Evolutionary conservation across 1,140 invertebrate species (phyloP), one percentile per base, ranked within the genome.

Genomic region (Nymphalis io): DNA sequence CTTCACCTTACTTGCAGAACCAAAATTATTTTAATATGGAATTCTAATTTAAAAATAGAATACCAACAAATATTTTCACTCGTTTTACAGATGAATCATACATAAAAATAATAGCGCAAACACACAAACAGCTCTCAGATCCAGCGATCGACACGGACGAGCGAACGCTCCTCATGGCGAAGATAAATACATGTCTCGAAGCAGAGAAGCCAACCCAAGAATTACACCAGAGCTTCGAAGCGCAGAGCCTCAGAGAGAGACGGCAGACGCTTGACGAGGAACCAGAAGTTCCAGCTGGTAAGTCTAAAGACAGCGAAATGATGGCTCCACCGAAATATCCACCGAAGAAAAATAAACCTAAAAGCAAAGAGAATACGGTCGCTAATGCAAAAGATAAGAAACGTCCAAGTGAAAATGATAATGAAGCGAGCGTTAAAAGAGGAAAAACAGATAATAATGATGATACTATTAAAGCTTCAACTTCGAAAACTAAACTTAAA

Each of bases 251-350:
- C 8, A 68, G 66, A 18, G 42, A 70, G 18, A 70, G 66, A 72
- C 63, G 72, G 0, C 75, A 71, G 15, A 77, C 70, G 0, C 57
- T 77, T 27, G 73, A 87, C 13, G 55, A 73, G 18, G 79, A 81
- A 58, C 60, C 60, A 6, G 78, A 81, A 20, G 18, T 20, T 2
- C 46, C 46, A 18, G 42, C 44, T 10, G 59, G 73, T 18, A 77
- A 70, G 13, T 59, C 63, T 27, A 78, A 68, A 67, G 75, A 82
- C 51, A 66, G 61, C 10, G 81, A 85, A 66, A 69, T 85, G 1
- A 90, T 90, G 88, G 88, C 84, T 0, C 88, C 88, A 4, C 88
- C 88, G 3, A 89, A 83, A 65, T 55, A 67, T 38, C 38, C 86
- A 10, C 88, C 88, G 0, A 88, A 86, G 68, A 88, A 83, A 70